These are phyloP conservation scores for Dendrocopos noguchii DNA, from an alignment of 2,113 vertebrate genomes.

Conservation along the genomic window DNA sequence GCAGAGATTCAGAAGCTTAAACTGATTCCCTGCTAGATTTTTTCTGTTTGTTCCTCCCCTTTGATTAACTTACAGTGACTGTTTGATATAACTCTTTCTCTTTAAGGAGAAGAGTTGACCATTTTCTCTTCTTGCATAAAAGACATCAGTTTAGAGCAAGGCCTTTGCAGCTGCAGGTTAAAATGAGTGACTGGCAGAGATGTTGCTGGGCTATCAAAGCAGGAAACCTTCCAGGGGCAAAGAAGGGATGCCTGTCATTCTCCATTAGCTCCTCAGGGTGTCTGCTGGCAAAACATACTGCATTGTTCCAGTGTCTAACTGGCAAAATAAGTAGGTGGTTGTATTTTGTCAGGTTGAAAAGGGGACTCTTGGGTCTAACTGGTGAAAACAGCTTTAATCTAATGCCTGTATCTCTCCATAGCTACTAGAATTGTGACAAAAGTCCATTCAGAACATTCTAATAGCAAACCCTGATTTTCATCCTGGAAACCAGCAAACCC, in stretches of 20 bases:
- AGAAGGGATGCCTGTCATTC: neutral
- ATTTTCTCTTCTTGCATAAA: neutral
- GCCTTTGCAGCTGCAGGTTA: neutral
- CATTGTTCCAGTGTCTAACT: neutral
- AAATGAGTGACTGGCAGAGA: neutral
- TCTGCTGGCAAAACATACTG: neutral
- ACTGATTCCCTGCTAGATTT: neutral
- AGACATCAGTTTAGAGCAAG: neutral
- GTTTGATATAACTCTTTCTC: neutral
- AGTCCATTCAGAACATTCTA: neutral
- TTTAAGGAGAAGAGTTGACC: neutral
- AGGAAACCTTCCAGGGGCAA: neutral
- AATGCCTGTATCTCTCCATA: neutral
- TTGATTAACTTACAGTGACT: neutral
- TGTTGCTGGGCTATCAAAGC: neutral
- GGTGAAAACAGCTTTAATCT: slow-evolving; percentile 1
- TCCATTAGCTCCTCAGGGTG: slow-evolving; percentile 3
- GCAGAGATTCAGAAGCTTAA: slow-evolving; percentile 21
- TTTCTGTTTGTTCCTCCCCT: neutral
- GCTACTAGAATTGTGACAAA: neutral
- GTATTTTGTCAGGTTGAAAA: neutral
- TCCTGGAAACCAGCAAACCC: neutral
- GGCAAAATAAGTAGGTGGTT: neutral
- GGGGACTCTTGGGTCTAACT: neutral
- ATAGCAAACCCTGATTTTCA: neutral